Percentiles rank a stretch among this genome's conserved stretches.
phyloP scores from a whole-genome alignment of 2,797 vertebrate genomes.

The Gorsachius magnificus region DNA sequence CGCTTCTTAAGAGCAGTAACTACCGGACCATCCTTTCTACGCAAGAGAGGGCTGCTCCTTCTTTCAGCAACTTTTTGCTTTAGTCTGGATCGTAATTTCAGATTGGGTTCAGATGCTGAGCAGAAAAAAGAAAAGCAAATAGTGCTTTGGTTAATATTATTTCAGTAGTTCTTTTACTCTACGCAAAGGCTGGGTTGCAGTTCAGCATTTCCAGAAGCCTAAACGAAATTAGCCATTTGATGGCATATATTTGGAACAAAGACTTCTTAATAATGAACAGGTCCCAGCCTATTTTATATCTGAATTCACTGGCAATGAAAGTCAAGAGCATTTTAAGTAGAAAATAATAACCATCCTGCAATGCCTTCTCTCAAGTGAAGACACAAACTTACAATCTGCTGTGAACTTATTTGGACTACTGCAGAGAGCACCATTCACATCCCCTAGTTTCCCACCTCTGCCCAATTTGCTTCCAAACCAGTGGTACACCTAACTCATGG shows the following conservation, averaged over 20 bases:
- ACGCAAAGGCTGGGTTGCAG: background rate
- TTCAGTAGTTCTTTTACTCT: background rate
- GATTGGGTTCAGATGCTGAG: conserved; percentile 94
- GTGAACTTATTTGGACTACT: background rate
- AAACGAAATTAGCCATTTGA: background rate
- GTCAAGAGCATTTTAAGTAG: background rate
- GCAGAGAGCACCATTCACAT: background rate
- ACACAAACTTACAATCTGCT: background rate
- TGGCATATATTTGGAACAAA: background rate
- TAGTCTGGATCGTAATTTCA: conserved; percentile 93
- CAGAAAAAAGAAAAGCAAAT: background rate
- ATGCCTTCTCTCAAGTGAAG: background rate
- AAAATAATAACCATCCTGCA: background rate
- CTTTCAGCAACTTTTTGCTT: conserved; percentile 98
- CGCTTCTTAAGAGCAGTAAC: conserved; percentile 90
- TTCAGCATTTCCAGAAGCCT: background rate
- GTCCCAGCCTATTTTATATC: background rate
- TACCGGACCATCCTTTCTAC: conserved; percentile 89
- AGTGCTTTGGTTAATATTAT: background rate
- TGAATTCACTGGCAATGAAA: background rate
- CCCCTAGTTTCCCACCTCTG: background rate
- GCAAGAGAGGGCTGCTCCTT: conserved; percentile 92
- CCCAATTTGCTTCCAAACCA: background rate
- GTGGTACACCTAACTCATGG: background rate
- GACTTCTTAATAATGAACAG: background rate